Conservation (phyloP, 2,888 invertebrate species). For the Acronicta leporina region DNA sequence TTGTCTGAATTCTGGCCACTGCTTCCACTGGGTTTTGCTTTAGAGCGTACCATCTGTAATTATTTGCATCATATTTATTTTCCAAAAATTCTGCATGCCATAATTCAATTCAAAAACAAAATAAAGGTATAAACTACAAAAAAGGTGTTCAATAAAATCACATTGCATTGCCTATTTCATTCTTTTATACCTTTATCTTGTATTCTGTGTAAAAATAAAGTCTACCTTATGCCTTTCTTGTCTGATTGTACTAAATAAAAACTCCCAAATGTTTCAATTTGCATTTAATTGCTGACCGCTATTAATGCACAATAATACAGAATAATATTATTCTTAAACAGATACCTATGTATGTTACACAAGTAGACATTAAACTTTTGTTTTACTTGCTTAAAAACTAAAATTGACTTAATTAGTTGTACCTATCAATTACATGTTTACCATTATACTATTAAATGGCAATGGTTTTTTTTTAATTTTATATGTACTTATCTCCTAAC, state of each 20-base stretch:
- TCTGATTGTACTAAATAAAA: conserved; percentile 51
- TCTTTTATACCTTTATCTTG: conserved; percentile 19
- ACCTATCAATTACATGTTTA: conserved; percentile 18
- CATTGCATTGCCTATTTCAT: neutral
- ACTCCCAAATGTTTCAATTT: conserved; percentile 45
- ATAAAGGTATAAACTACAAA: conserved; percentile 18
- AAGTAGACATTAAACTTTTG: conserved; percentile 29
- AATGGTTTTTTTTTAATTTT: conserved; percentile 19
- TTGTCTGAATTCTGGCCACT: conserved; percentile 80
- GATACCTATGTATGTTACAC: conserved; percentile 28
- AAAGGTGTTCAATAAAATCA: neutral
- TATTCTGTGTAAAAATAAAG: conserved; percentile 26
- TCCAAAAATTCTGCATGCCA: conserved; percentile 6
- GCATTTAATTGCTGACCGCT: conserved; percentile 50
- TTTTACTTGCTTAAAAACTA: conserved; percentile 29
- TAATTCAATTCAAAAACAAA: conserved; percentile 32
- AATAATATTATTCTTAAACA: conserved; percentile 32
- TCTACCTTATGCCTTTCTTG: conserved; percentile 33
- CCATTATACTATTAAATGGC: conserved; percentile 16
- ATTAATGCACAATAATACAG: conserved; percentile 31
- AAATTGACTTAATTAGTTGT: conserved; percentile 17
- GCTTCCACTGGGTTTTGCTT: conserved; percentile 78
- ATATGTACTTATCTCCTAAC: conserved; percentile 70
- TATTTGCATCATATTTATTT: conserved; percentile 54
- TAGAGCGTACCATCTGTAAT: conserved; percentile 86